A percentile compares a stretch with the other conserved stretches of the same genome.
phyloP scores from a whole-genome alignment of 2,888 invertebrate species.

The Allolobophora icterica region DNA sequence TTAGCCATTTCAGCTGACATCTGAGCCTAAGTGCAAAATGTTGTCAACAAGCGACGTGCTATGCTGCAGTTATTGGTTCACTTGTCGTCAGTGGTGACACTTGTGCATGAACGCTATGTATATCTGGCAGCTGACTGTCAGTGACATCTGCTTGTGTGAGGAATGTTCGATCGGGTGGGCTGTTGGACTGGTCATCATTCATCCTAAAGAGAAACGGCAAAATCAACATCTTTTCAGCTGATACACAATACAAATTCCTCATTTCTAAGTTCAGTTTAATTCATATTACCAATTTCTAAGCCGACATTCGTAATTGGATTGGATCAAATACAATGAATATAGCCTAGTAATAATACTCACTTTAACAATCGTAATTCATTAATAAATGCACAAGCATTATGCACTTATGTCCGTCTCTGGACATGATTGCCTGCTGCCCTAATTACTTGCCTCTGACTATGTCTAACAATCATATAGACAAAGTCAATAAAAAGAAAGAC shows the following conservation, averaged over 20 bases:
- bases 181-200: background rate
- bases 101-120: background rate
- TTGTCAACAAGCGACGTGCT: background rate
- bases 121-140: slow-evolving; percentile 51
- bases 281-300: background rate
- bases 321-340: too few relatives aligned
- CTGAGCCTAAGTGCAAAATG: background rate
- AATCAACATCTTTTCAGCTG: background rate
- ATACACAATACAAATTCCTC: background rate
- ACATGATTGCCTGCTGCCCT: too few relatives aligned
- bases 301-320: background rate
- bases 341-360: too few relatives aligned
- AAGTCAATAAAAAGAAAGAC: too few relatives aligned
- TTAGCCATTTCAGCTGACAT: background rate
- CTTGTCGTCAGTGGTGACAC: background rate
- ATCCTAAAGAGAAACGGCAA: background rate
- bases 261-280: background rate
- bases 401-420: too few relatives aligned
- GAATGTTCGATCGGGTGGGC: slow-evolving; percentile 30
- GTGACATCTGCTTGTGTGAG: slow-evolving; percentile 25
- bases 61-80: background rate
- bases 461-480: too few relatives aligned
- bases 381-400: too few relatives aligned
- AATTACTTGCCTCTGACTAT: too few relatives aligned
- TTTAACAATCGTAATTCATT: too few relatives aligned